Percentiles rank a stretch among this genome's conserved stretches.
Evolutionary conservation across 2,113 vertebrate genomes (phyloP).

Genomic region (Tretioscincus oriximinensis): DNA sequence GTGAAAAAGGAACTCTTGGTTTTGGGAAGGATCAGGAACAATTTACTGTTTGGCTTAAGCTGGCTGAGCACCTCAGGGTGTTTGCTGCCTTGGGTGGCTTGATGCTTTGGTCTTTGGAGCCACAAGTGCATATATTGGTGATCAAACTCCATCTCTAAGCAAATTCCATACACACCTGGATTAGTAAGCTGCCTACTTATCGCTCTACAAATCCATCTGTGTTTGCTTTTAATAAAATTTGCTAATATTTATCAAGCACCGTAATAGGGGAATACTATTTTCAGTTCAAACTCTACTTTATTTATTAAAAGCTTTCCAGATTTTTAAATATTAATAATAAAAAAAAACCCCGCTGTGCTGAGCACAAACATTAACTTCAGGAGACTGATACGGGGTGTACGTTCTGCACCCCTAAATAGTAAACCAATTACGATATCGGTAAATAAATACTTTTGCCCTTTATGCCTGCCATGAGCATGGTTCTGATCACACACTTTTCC

Average conservation of each 20-base stretch:
- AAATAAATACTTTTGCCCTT: slow-evolving; percentile 30
- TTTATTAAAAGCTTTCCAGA: slow-evolving; percentile 44
- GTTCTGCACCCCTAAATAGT: slow-evolving; percentile 41
- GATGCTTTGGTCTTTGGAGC: slow-evolving; percentile 12
- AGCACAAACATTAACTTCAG: slow-evolving; percentile 47
- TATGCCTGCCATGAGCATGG: background rate
- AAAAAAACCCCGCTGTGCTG: slow-evolving; percentile 36
- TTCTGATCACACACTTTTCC: too few relatives aligned
- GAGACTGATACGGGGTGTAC: slow-evolving; percentile 13
- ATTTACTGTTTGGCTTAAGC: background rate
- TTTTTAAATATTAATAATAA: background rate
- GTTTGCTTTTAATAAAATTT: slow-evolving; percentile 53
- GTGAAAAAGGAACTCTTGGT: background rate
- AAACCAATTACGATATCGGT: slow-evolving; percentile 35
- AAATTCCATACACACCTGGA: slow-evolving; percentile 37
- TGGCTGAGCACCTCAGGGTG: background rate
- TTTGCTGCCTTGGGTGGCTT: background rate
- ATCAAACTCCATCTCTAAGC: slow-evolving; percentile 44
- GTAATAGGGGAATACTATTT: slow-evolving; percentile 47
- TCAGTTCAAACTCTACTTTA: slow-evolving; percentile 31
- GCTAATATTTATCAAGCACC: slow-evolving; percentile 40
- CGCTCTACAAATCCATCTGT: slow-evolving; percentile 22
- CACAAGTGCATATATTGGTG: background rate
- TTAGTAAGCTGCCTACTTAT: slow-evolving; percentile 29
- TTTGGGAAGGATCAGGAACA: background rate